These are phyloP conservation scores for Meriones psammophilus DNA, from an alignment of 2,797 vertebrate species.

Conservation along the genomic window DNA sequence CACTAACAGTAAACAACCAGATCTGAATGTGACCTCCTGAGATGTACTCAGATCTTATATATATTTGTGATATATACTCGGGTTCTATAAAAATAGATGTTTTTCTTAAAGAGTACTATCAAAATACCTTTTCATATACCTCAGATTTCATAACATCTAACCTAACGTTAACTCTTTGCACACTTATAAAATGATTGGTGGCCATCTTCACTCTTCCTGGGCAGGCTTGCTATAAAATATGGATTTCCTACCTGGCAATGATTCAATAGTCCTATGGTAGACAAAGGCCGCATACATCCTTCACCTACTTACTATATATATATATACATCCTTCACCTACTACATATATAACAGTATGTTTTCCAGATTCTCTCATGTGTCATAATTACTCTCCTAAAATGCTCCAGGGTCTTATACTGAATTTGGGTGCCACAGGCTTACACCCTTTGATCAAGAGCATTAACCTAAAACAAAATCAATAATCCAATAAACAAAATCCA, in stretches of 20 bases:
- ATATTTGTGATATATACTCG: background rate
- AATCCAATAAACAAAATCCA: too few relatives aligned
- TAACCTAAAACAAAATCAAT: background rate
- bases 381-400: background rate
- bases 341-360: too few relatives aligned
- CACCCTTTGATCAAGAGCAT: background rate
- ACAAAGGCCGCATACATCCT: fast-evolving
- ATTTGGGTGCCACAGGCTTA: background rate
- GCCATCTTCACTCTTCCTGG: background rate
- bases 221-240: background rate
- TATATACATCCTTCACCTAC: too few relatives aligned
- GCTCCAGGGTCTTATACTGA: background rate
- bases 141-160: background rate
- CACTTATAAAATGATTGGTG: background rate
- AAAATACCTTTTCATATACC: background rate
- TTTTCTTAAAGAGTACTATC: background rate
- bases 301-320: background rate
- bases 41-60: background rate
- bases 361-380: fast-evolving
- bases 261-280: background rate
- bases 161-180: background rate
- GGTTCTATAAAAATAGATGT: background rate
- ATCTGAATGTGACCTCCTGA: background rate
- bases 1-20: background rate
- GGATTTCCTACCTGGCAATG: background rate